Evolutionary conservation across 2,888 invertebrate species (phyloP).

Genomic region (Polydrusus tereticollis): DNA sequence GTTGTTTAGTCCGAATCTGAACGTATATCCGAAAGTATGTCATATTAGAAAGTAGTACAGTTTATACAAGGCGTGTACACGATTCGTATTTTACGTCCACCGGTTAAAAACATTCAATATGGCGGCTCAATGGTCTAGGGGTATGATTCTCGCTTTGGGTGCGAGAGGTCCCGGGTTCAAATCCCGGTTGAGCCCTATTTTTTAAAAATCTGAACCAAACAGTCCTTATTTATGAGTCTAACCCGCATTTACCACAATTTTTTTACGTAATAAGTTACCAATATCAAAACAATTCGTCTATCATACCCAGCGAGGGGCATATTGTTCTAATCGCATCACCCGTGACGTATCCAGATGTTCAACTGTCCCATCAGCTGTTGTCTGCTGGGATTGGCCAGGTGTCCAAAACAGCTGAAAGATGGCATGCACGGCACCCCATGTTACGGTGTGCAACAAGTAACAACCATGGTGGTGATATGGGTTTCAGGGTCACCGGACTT

Average conservation of each 20-base stretch:
- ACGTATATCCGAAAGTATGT: too few species aligned
- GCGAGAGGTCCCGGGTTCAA: constrained; percentile 69
- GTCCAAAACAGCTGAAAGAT: constrained; percentile 29
- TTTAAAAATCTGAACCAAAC: too few species aligned
- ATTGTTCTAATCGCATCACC: constrained; percentile 28
- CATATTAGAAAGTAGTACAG: too few species aligned
- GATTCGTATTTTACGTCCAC: too few species aligned
- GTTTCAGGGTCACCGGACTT: constrained; percentile 12
- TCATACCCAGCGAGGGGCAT: too few species aligned
- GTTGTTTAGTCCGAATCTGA: too few species aligned
- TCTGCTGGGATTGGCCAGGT: constrained; percentile 29
- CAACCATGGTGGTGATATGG: constrained; percentile 3
- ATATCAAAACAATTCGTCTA: neutral
- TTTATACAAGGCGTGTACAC: too few species aligned
- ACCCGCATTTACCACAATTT: too few species aligned
- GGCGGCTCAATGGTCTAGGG: constrained; percentile 69
- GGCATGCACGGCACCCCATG: constrained; percentile 19
- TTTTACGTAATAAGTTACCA: too few species aligned
- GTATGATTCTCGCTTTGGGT: constrained; percentile 69
- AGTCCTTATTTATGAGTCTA: too few species aligned
- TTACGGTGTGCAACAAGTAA: constrained; percentile 27
- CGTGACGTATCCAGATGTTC: constrained; percentile 32
- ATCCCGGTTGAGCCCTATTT: constrained; percentile 65
- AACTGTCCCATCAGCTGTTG: constrained; percentile 25
- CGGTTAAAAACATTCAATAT: too few species aligned